Evolutionary conservation across 2,888 invertebrate species (phyloP).

Genomic region (Stratiomys singularior): DNA sequence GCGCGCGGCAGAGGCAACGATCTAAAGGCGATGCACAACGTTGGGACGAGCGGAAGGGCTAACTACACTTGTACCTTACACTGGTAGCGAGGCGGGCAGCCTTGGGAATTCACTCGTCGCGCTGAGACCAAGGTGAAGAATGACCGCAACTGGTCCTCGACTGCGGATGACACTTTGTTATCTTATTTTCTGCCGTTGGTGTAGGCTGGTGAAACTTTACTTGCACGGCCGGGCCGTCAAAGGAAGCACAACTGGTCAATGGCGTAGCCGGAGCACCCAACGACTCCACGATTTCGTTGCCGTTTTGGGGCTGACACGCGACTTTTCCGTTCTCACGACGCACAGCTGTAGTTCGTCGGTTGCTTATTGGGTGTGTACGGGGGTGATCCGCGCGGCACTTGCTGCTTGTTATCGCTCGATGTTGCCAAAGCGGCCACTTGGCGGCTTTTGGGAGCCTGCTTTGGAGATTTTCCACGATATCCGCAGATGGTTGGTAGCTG

Average conservation of each 20-base stretch:
- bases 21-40: background rate
- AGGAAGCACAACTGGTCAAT: no score
- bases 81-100: background rate
- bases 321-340: slow-evolving; percentile 5
- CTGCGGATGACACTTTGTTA: slow-evolving; percentile 6
- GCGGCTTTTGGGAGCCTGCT: background rate
- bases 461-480: background rate
- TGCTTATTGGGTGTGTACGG: background rate
- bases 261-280: background rate
- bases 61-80: background rate
- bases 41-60: background rate
- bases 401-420: background rate
- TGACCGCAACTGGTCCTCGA: background rate
- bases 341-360: background rate
- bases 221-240: background rate
- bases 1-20: background rate
- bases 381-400: background rate
- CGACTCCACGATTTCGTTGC: background rate
- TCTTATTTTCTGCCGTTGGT: slow-evolving; percentile 5
- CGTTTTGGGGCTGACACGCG: background rate
- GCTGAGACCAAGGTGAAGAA: background rate
- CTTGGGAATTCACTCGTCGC: slow-evolving; percentile 4
- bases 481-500: background rate
- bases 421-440: background rate
- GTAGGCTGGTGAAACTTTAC: background rate